Evolutionary conservation across 2,888 invertebrate species (phyloP).

Genomic region (Pachycephus smyrnensis): DNA sequence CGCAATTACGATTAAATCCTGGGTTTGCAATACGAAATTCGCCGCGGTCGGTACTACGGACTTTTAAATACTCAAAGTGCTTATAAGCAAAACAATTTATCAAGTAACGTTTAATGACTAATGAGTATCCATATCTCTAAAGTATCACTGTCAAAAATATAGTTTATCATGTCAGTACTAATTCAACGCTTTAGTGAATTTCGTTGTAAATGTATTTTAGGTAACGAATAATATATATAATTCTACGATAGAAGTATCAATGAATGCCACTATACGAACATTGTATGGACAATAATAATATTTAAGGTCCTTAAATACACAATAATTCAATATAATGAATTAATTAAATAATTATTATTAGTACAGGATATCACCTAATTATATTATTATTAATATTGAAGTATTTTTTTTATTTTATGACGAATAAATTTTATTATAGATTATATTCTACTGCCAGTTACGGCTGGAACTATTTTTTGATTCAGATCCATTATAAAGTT

Average conservation of each 20-base stretch:
- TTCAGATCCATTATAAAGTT: neutral
- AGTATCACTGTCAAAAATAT: neutral
- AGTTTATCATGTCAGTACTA: conserved; percentile 7
- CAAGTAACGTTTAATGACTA: neutral
- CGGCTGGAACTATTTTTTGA: neutral
- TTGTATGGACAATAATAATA: conserved; percentile 66
- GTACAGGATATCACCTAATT: neutral
- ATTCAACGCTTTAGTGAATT: conserved; percentile 15
- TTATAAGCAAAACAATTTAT: neutral
- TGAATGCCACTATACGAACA: conserved; percentile 54
- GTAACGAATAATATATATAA: conserved; percentile 36
- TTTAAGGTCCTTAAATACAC: conserved; percentile 60
- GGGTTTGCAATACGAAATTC: neutral
- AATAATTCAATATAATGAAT: neutral
- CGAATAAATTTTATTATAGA: conserved; percentile 11
- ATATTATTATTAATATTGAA: conserved; percentile 3
- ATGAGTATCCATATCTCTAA: neutral
- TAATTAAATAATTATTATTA: conserved; percentile 5
- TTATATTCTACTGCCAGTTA: neutral
- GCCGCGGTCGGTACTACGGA: neutral
- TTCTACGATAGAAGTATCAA: conserved; percentile 42
- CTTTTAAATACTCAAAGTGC: neutral
- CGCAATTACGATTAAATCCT: neutral
- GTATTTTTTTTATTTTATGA: conserved; percentile 3
- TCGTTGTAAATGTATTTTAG: conserved; percentile 22